A percentile compares a stretch with the other conserved stretches of the same genome.
Evolutionary conservation across 2,113 vertebrate genomes (phyloP).

Genomic region (Rafetus swinhoei): DNA sequence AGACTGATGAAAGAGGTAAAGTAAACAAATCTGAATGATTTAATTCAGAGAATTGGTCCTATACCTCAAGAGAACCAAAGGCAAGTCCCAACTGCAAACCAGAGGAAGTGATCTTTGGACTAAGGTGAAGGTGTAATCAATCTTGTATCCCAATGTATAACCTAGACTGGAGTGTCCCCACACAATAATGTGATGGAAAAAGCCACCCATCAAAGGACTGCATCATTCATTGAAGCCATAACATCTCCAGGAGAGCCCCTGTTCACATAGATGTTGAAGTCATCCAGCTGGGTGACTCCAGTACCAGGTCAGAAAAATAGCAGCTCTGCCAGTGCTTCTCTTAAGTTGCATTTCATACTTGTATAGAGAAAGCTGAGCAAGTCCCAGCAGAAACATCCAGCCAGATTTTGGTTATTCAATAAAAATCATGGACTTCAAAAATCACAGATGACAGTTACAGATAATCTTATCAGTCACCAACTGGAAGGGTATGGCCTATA

Average conservation of each 20-base stretch:
- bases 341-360: not conserved
- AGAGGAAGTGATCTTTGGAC: not conserved
- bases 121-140: not conserved
- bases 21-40: not conserved
- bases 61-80: not conserved
- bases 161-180: not conserved
- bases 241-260: not conserved
- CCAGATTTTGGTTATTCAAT: rapidly evolving
- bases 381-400: not conserved
- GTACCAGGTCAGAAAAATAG: not conserved
- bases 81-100: not conserved
- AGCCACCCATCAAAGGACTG: not conserved
- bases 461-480: not conserved
- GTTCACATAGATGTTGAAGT: not conserved
- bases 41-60: not conserved
- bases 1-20: not conserved
- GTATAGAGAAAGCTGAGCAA: not conserved
- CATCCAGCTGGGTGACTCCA: not conserved
- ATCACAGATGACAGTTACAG: not conserved
- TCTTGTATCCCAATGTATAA: not conserved
- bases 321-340: not conserved
- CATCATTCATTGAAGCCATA: not conserved
- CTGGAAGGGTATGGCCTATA: not conserved
- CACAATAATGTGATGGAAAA: rapidly evolving
- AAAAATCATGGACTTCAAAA: not conserved